Percentiles rank a stretch among this genome's conserved stretches.
These are phyloP conservation scores for Plagodis pulveraria DNA, from an alignment of 2,888 invertebrate genomes.

Conservation along the genomic window DNA sequence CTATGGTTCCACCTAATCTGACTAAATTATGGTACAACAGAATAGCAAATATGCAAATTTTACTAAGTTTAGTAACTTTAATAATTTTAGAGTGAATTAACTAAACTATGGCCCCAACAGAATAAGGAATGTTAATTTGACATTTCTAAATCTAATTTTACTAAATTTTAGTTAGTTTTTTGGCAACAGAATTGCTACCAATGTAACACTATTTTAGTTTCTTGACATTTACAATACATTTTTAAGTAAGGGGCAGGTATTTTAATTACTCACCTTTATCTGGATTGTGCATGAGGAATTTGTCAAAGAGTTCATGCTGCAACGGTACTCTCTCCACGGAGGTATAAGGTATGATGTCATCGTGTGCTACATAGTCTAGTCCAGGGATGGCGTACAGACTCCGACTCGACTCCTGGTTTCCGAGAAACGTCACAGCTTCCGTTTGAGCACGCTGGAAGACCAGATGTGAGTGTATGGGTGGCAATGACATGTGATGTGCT, in stretches of 20 bases:
- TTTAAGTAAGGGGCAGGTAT: not conserved
- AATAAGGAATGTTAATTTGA: no score
- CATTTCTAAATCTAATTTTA: no score
- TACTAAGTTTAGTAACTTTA: no score
- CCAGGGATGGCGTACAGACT: slow-evolving; percentile 98
- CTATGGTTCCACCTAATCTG: no score
- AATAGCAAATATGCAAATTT: no score
- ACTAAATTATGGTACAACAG: no score
- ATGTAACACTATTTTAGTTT: not conserved
- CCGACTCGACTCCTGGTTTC: slow-evolving; percentile 97
- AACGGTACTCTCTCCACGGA: slow-evolving; percentile 95
- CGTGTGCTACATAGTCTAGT: slow-evolving; percentile 98
- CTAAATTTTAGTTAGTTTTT: no score
- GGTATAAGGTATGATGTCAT: slow-evolving; percentile 97
- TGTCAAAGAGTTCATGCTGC: slow-evolving; percentile 98
- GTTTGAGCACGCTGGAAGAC: slow-evolving; percentile 95
- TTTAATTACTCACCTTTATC: slow-evolving; percentile 86
- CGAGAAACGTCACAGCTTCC: slow-evolving; percentile 98
- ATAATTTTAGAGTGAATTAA: no score
- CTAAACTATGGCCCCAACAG: no score
- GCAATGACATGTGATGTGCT: slow-evolving; percentile 4
- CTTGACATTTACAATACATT: not conserved
- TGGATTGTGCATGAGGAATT: slow-evolving; percentile 93
- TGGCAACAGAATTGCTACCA: no score
- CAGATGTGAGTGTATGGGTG: slow-evolving; percentile 2